Evolutionary conservation across 2,888 invertebrate genomes (phyloP).

Genomic region (Pelosia muscerda): DNA sequence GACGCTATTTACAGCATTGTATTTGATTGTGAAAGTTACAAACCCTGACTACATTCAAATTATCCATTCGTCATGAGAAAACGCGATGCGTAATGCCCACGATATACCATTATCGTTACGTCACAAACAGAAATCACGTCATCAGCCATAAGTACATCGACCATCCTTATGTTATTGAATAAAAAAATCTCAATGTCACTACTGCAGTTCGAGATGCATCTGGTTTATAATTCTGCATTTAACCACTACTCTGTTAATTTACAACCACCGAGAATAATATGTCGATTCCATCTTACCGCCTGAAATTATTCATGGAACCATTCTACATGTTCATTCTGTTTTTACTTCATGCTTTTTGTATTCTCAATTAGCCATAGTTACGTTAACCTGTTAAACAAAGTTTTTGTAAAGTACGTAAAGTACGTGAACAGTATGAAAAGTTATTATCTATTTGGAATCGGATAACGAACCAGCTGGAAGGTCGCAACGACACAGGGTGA

Average conservation of each 20-base stretch:
- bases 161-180: slow-evolving; percentile 56
- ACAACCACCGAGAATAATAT: slow-evolving; percentile 33
- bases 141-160: slow-evolving; percentile 40
- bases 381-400: slow-evolving; percentile 31
- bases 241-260: slow-evolving; percentile 33
- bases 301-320: slow-evolving; percentile 27
- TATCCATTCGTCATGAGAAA: slow-evolving; percentile 47
- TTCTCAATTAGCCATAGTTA: slow-evolving; percentile 20
- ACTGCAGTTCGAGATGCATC: slow-evolving; percentile 37
- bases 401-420: slow-evolving; percentile 42
- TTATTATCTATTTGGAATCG: slow-evolving; percentile 68
- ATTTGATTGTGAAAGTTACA: slow-evolving; percentile 19
- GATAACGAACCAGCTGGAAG: slow-evolving; percentile 69
- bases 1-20: slow-evolving; percentile 16
- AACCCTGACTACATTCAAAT: slow-evolving; percentile 27
- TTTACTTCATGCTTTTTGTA: slow-evolving; percentile 22
- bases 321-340: slow-evolving; percentile 17
- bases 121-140: slow-evolving; percentile 59
- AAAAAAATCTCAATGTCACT: slow-evolving; percentile 65
- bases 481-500: slow-evolving; percentile 70
- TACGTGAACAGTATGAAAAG: slow-evolving; percentile 39
- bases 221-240: slow-evolving; percentile 46
- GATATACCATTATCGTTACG: slow-evolving; percentile 39
- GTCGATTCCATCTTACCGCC: slow-evolving; percentile 38
- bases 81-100: slow-evolving; percentile 41